phyloP scores from a whole-genome alignment of 2,797 vertebrate species.

The Enteromius fasciolatus region DNA sequence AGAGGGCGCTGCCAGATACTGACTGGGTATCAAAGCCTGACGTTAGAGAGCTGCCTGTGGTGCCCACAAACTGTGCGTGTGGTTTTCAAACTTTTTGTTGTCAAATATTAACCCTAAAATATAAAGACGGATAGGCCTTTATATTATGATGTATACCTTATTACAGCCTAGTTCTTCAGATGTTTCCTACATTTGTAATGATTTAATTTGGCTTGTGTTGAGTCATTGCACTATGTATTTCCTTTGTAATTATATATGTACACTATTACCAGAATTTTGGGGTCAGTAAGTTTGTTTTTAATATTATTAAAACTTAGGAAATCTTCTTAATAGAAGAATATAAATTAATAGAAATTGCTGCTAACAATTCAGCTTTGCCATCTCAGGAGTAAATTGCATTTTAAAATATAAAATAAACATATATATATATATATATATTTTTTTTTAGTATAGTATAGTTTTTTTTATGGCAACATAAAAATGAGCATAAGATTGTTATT shows the following conservation, averaged over 20 bases:
- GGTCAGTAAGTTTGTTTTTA: background rate
- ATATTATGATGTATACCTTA: background rate
- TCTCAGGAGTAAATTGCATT: background rate
- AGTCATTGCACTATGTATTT: background rate
- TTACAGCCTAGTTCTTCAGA: background rate
- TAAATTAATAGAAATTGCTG: background rate
- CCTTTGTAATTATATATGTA: background rate
- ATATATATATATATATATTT: too few relatives aligned
- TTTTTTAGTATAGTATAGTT: background rate
- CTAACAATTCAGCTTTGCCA: background rate
- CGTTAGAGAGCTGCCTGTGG: constrained; percentile 17
- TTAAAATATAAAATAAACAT: background rate
- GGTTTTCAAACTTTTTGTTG: constrained; percentile 5
- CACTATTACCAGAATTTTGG: background rate
- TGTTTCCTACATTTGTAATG: background rate
- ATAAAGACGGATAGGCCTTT: background rate
- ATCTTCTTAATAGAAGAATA: background rate
- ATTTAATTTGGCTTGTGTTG: background rate
- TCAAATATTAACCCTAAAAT: background rate
- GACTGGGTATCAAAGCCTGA: background rate
- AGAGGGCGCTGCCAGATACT: constrained; percentile 41
- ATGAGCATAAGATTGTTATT: background rate
- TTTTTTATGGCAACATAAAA: background rate
- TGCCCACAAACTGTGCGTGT: background rate
- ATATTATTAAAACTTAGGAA: background rate